phyloP scores from a whole-genome alignment of 2,797 vertebrate species.

The Tauraco hartlaubi region DNA sequence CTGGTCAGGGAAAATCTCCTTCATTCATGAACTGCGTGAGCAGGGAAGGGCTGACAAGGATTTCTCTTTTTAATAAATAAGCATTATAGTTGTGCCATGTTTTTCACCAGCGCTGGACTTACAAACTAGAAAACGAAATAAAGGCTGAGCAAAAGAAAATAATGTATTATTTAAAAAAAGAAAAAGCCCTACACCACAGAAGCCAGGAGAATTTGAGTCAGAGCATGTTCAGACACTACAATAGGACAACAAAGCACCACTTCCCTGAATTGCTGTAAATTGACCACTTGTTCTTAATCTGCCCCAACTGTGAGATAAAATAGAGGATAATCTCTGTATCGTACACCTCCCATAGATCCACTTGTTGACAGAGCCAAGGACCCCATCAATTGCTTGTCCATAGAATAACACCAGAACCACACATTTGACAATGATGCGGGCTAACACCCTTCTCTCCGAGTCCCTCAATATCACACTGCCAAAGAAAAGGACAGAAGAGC shows the following conservation, averaged over 20 bases:
- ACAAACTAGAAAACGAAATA: background rate
- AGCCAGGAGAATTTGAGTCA: background rate
- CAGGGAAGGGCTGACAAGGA: background rate
- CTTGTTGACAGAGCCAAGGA: slow-evolving; percentile 18
- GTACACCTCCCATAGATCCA: background rate
- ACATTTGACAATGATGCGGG: background rate
- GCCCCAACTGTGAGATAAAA: slow-evolving; percentile 6
- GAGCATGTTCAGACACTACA: background rate
- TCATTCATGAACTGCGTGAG: background rate
- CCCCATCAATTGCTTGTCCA: background rate
- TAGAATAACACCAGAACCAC: background rate
- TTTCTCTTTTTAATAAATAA: background rate
- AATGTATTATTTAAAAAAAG: background rate
- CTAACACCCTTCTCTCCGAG: background rate
- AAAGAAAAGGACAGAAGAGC: background rate
- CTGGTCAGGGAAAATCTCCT: background rate
- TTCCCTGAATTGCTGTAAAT: slow-evolving; percentile 5
- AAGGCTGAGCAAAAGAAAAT: background rate
- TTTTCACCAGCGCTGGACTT: background rate
- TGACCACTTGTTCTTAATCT: slow-evolving; percentile 44
- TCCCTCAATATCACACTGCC: background rate
- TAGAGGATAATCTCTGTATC: background rate
- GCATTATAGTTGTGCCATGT: background rate
- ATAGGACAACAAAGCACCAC: background rate
- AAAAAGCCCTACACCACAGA: background rate